These are phyloP conservation scores for Sigmodon hispidus DNA, from an alignment of 2,113 vertebrate genomes.

Conservation along the genomic window DNA sequence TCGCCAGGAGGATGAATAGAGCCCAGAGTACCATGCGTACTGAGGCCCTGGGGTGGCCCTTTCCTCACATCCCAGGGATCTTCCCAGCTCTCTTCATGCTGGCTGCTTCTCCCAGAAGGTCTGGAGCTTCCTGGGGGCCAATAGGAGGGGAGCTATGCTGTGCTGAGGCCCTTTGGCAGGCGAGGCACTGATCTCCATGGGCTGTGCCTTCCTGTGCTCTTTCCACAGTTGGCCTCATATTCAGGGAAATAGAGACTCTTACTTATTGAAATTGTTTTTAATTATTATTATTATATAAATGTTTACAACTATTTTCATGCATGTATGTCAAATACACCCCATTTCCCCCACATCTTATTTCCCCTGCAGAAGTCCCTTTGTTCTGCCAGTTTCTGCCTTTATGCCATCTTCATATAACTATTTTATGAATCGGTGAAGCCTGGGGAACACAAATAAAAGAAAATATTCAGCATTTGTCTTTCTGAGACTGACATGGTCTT, in stretches of 20 bases:
- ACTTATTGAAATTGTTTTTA: neutral
- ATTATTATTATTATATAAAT: neutral
- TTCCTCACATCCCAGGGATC: neutral
- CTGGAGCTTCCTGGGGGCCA: neutral
- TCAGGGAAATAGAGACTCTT: neutral
- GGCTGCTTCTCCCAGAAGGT: no score
- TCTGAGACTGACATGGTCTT: neutral
- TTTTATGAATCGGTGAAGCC: neutral
- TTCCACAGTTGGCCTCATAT: fast-evolving
- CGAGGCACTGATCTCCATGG: fast-evolving
- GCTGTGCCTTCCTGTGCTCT: fast-evolving
- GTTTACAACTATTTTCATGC: neutral
- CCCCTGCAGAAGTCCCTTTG: no score
- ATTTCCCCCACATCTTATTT: no score
- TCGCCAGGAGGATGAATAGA: neutral
- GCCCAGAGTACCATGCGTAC: no score
- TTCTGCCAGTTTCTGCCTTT: neutral
- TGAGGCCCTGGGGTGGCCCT: neutral
- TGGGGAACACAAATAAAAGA: neutral
- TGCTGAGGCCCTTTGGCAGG: fast-evolving
- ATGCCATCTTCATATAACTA: no score
- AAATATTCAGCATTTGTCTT: no score
- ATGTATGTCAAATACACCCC: neutral
- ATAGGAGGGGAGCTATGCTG: neutral
- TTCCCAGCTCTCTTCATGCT: neutral